A percentile compares a stretch with the other conserved stretches of the same genome.
Conservation (phyloP, 2,113 vertebrate genomes). For the Laticauda laticaudata region DNA sequence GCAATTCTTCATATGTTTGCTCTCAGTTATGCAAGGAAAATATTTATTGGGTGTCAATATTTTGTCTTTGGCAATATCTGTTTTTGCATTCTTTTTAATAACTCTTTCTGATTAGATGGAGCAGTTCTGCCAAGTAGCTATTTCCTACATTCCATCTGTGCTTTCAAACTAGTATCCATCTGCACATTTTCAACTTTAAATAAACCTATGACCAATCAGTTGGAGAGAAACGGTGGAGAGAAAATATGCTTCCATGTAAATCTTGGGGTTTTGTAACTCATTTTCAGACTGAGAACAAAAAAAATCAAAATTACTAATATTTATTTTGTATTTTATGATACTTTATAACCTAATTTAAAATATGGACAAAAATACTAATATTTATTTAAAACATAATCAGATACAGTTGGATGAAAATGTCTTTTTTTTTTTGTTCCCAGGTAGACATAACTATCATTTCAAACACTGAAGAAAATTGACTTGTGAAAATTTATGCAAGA, state of each 20-base stretch:
- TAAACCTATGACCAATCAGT: conserved; percentile 55
- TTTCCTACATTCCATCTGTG: conserved; percentile 66
- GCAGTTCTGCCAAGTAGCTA: conserved; percentile 51
- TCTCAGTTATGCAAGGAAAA: too few relatives aligned
- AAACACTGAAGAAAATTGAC: background rate
- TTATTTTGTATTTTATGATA: too few relatives aligned
- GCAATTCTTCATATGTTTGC: too few relatives aligned
- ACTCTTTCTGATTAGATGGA: too few relatives aligned
- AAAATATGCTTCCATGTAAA: conserved; percentile 11
- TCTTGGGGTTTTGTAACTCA: conserved; percentile 21
- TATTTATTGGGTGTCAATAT: too few relatives aligned
- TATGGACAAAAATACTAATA: too few relatives aligned
- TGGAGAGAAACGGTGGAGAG: accelerated
- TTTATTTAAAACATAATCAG: too few relatives aligned
- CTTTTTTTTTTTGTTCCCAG: background rate
- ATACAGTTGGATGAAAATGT: background rate
- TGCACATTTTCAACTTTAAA: conserved; percentile 61
- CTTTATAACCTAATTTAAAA: too few relatives aligned
- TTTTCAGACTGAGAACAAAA: conserved; percentile 11
- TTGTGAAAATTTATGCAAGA: background rate
- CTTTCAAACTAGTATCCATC: conserved; percentile 66
- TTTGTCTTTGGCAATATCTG: too few relatives aligned
- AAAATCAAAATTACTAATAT: too few relatives aligned
- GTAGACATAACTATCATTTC: background rate
- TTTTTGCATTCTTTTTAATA: too few relatives aligned